Evolutionary conservation across 2,888 invertebrate genomes (phyloP).

Genomic region (Scaeva pyrastri): DNA sequence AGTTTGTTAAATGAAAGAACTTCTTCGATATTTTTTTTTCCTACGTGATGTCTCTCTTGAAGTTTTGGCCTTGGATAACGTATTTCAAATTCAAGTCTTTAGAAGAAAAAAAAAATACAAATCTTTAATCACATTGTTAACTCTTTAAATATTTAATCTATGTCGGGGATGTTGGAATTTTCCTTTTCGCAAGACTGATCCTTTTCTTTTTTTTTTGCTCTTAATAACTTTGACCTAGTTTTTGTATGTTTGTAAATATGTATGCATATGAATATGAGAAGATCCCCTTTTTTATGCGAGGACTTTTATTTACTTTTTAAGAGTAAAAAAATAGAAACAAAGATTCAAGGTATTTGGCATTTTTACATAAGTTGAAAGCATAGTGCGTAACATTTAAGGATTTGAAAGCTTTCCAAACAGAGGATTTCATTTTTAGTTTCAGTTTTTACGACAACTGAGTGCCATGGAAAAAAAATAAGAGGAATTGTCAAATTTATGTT

Average conservation of each 20-base stretch:
- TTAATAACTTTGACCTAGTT: conserved; percentile 31
- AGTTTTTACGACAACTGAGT: not conserved
- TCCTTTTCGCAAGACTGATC: not conserved
- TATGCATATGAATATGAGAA: not conserved
- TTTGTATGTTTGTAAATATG: not conserved
- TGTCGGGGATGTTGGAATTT: not conserved
- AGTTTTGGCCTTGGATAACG: not conserved
- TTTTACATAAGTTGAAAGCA: conserved; percentile 5
- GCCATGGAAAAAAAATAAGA: not conserved
- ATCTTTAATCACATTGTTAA: conserved; percentile 1
- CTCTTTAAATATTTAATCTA: not conserved
- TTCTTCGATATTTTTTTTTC: not conserved
- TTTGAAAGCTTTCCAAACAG: conserved; percentile 24
- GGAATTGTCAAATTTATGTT: no score
- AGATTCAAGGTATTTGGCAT: not conserved
- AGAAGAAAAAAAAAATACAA: not conserved
- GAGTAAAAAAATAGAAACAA: not conserved
- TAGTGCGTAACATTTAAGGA: not conserved
- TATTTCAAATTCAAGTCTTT: not conserved
- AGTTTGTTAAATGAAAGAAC: not conserved
- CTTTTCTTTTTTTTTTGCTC: not conserved
- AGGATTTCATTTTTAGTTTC: no score
- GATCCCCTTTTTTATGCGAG: not conserved
- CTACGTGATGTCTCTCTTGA: not conserved
- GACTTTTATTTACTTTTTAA: conserved; percentile 19